These are phyloP conservation scores for Galemys pyrenaicus DNA, from an alignment of 2,113 vertebrate genomes.

Conservation along the genomic window DNA sequence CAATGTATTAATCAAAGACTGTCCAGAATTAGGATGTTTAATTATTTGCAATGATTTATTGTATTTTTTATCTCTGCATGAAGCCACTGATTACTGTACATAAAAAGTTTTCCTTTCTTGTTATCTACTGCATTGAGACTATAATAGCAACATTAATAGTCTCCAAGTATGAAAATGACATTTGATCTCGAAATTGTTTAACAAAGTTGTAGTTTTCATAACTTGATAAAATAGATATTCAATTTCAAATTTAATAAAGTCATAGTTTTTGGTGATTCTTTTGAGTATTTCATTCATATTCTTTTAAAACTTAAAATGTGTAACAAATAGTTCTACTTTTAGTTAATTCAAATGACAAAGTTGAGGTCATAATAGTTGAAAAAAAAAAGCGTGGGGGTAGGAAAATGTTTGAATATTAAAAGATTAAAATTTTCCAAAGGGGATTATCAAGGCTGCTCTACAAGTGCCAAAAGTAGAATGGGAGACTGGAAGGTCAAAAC, in stretches of 20 bases:
- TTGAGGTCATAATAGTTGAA: neutral
- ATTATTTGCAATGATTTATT: slow-evolving; percentile 77
- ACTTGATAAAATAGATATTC: neutral
- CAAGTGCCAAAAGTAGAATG: neutral
- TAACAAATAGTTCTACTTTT: neutral
- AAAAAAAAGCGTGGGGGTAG: neutral
- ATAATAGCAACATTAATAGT: neutral
- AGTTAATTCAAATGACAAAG: neutral
- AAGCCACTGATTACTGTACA: slow-evolving; percentile 54
- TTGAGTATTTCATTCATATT: neutral
- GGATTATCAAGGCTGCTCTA: neutral
- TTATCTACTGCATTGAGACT: neutral
- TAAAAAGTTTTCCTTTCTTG: slow-evolving; percentile 33
- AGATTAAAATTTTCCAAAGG: neutral
- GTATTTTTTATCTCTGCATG: slow-evolving; percentile 65
- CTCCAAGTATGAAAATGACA: neutral
- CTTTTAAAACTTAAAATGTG: slow-evolving; percentile 38
- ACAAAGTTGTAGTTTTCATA: neutral
- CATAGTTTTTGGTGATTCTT: neutral
- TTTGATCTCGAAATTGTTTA: slow-evolving; percentile 19
- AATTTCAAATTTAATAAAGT: slow-evolving; percentile 4
- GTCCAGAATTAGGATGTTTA: slow-evolving; percentile 70
- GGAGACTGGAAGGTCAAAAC: neutral
- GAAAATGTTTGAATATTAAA: neutral
- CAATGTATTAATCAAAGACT: slow-evolving; percentile 81